Evolutionary conservation across 2,797 vertebrate species (phyloP).

Genomic region (Micropoecilia bifurca): DNA sequence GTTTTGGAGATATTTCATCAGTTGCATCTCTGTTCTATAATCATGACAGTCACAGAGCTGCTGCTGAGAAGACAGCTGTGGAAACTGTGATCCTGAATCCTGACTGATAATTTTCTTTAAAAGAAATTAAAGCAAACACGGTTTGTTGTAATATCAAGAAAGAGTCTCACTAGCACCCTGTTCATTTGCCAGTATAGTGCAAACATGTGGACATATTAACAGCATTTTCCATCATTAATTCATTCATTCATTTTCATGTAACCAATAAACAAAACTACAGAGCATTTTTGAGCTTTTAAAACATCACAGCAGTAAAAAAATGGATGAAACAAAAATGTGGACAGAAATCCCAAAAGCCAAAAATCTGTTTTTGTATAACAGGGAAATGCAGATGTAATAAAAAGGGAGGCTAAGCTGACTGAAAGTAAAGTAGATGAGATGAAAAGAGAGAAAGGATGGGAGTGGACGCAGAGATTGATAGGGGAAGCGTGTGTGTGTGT

Average conservation of each 20-base stretch:
- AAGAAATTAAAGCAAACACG: not conserved
- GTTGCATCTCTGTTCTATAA: not conserved
- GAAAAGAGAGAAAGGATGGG: slow-evolving; percentile 6
- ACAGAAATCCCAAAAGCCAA: not conserved
- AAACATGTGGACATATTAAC: not conserved
- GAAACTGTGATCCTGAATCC: not conserved
- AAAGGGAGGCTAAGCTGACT: slow-evolving; percentile 10
- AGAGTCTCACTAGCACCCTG: not conserved
- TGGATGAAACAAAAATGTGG: not conserved
- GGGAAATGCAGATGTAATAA: not conserved
- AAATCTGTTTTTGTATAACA: not conserved
- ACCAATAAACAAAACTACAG: not conserved
- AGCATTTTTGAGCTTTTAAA: not conserved
- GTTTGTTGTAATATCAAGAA: not conserved
- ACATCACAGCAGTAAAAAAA: not conserved
- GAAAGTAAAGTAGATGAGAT: slow-evolving; percentile 1
- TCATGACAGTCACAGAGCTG: not conserved
- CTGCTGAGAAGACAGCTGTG: not conserved
- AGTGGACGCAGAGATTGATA: slow-evolving; percentile 19
- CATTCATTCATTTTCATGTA: not conserved
- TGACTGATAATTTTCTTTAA: not conserved
- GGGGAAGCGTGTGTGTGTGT: too few species aligned
- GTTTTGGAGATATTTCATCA: not conserved
- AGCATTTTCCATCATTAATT: not conserved
- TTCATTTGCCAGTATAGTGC: not conserved